Evolutionary conservation across 2,113 vertebrate species (phyloP).

Genomic region (Poecile atricapillus): DNA sequence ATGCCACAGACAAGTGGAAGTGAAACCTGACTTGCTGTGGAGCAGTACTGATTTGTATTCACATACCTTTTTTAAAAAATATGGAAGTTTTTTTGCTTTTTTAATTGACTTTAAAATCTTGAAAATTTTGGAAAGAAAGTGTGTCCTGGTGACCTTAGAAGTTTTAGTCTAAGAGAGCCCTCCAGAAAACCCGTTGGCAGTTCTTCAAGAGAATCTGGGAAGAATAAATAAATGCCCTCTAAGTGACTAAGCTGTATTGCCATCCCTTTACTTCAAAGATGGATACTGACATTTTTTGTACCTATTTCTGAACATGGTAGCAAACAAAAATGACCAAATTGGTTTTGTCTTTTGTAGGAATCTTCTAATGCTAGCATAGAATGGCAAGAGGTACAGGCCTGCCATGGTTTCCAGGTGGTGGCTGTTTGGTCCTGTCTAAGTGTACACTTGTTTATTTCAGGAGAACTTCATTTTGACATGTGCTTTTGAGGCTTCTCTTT

Average conservation of each 20-base stretch:
- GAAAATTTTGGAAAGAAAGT: neutral
- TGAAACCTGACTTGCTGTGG: neutral
- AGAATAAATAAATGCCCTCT: neutral
- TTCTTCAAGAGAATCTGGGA: neutral
- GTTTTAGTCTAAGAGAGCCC: neutral
- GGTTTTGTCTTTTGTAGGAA: neutral
- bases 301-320: neutral
- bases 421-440: neutral
- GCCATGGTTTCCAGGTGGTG: neutral
- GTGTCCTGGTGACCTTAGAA: neutral
- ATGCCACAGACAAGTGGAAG: neutral
- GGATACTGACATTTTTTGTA: neutral
- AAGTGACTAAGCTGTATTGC: neutral
- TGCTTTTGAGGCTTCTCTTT: neutral
- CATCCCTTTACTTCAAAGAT: neutral
- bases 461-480: neutral
- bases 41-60: neutral
- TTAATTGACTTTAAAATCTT: neutral
- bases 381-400: neutral
- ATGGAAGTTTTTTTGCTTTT: neutral
- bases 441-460: neutral
- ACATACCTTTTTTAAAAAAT: accelerated
- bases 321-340: neutral
- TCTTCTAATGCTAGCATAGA: neutral
- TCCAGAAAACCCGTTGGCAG: neutral